Evolutionary conservation across 2,113 vertebrate genomes (phyloP).

Genomic region (Rhizomys pruinosus): DNA sequence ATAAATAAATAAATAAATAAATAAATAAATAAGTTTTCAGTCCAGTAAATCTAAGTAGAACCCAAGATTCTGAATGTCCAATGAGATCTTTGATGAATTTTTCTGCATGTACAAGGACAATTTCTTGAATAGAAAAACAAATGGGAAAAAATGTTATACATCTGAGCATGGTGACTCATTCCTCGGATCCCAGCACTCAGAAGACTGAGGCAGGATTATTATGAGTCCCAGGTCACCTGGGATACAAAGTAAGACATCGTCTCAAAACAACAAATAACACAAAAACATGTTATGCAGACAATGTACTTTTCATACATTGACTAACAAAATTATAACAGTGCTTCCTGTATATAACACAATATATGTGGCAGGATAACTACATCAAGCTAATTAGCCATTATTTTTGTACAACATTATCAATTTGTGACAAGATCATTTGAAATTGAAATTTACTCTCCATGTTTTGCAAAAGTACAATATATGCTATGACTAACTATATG

Average conservation of each 20-base stretch:
- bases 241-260: neutral
- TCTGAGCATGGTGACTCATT: neutral
- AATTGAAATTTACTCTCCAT: neutral
- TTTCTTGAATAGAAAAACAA: neutral
- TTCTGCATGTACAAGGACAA: neutral
- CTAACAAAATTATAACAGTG: neutral
- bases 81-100: neutral
- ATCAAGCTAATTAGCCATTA: neutral
- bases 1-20: too few species aligned
- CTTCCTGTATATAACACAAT: neutral
- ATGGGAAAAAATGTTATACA: neutral
- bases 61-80: neutral
- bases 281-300: neutral
- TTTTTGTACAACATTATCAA: neutral
- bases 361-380: neutral
- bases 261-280: neutral
- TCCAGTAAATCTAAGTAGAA: neutral
- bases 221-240: neutral
- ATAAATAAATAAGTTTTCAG: neutral
- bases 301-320: neutral
- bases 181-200: neutral
- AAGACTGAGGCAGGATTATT: neutral
- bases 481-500: neutral
- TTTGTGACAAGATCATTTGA: slow-evolving; percentile 1
- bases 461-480: neutral